These are phyloP conservation scores for Scaptomyza polygonia DNA, from an alignment of 2,888 invertebrate species.

Conservation along the genomic window DNA sequence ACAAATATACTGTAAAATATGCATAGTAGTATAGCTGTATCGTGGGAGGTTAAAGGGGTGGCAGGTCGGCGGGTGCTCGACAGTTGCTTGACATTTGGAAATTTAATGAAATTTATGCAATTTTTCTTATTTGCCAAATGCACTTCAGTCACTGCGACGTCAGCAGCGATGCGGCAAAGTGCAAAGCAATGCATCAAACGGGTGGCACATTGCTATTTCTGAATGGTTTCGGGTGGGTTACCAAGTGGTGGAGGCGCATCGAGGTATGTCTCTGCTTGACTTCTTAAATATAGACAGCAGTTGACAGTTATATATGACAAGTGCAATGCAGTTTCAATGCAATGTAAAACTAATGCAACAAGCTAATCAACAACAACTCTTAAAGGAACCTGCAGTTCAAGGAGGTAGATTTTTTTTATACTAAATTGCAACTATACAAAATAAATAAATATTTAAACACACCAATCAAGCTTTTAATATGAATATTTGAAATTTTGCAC, in stretches of 20 bases:
- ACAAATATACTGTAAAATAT: conserved; percentile 24
- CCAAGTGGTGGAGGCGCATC: background rate
- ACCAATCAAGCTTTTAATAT: background rate
- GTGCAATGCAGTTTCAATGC: conserved; percentile 17
- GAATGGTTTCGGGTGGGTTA: conserved; percentile 24
- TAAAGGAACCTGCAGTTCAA: background rate
- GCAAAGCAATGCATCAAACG: conserved; percentile 73
- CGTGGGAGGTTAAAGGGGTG: background rate
- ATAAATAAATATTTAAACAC: background rate
- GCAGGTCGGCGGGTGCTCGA: conserved; percentile 52
- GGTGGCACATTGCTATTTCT: conserved; percentile 41
- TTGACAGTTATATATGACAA: conserved; percentile 50
- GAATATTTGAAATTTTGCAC: background rate
- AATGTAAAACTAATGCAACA: conserved; percentile 7
- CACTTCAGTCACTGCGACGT: conserved; percentile 55
- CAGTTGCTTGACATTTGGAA: conserved; percentile 75
- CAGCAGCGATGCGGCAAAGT: conserved; percentile 65
- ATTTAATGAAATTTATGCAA: conserved; percentile 81
- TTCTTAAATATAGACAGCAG: conserved; percentile 39
- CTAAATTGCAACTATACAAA: no score
- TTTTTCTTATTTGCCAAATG: conserved; percentile 79
- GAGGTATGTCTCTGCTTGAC: conserved; percentile 3
- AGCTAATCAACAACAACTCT: conserved; percentile 29
- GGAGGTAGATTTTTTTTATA: no score
- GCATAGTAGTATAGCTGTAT: conserved; percentile 15